phyloP scores from a whole-genome alignment of 2,888 invertebrate genomes.

The Drosophila subquinaria region DNA sequence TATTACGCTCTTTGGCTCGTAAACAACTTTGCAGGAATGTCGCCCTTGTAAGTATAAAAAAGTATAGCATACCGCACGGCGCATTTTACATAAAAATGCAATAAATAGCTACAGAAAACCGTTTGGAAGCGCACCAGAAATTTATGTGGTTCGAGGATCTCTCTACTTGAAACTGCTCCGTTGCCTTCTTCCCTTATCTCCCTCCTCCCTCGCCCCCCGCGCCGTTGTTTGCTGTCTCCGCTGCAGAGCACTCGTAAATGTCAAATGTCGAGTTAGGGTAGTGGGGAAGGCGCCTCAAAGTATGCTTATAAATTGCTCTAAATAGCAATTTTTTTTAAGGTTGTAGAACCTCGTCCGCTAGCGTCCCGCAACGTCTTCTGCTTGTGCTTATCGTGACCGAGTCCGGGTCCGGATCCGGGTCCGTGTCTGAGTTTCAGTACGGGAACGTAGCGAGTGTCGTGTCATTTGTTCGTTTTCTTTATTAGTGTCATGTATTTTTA shows the following conservation, averaged over 20 bases:
- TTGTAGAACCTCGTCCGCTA: conserved; percentile 10
- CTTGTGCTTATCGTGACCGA: conserved; percentile 57
- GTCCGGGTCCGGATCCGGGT: conserved; percentile 14
- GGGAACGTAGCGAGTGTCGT: conserved; percentile 65
- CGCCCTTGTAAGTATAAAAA: conserved; percentile 41
- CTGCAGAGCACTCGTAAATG: conserved; percentile 68
- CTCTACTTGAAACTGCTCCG: conserved; percentile 34
- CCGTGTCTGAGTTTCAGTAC: conserved; percentile 7
- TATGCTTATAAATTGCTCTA: conserved; percentile 81
- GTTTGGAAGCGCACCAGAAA: conserved; percentile 69
- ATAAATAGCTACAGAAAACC: conserved; percentile 71
- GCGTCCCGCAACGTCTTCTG: conserved; percentile 46
- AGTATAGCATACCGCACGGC: conserved; percentile 66
- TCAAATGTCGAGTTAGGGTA: conserved; percentile 63
- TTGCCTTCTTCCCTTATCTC: background rate
- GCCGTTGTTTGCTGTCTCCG: conserved; percentile 28
- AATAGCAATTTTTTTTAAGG: conserved; percentile 70
- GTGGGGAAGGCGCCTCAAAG: conserved; percentile 67
- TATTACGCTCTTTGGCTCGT: conserved; percentile 61
- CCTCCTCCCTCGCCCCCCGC: background rate
- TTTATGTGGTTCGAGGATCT: conserved; percentile 65
- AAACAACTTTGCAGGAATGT: conserved; percentile 73
- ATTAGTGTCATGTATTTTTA: conserved; percentile 85
- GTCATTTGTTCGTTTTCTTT: conserved; percentile 83
- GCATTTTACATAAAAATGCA: conserved; percentile 82